Evolutionary conservation across 2,113 vertebrate species (phyloP).

Genomic region (Sinocyclocheilus anshuiensis): DNA sequence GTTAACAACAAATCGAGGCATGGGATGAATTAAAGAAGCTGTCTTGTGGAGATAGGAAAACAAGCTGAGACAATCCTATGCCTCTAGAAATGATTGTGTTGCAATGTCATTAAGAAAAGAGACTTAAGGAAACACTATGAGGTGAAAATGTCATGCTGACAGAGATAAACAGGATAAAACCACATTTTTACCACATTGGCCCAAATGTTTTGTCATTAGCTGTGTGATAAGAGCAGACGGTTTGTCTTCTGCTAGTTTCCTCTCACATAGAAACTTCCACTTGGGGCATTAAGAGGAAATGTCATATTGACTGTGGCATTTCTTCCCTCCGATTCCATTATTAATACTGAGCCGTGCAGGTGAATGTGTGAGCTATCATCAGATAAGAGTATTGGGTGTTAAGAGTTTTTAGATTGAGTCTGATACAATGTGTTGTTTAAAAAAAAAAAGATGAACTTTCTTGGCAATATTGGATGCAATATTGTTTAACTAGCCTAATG

Average conservation of each 20-base stretch:
- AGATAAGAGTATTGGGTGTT: constrained; percentile 45
- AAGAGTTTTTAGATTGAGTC: constrained; percentile 29
- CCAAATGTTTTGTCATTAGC: constrained; percentile 46
- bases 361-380: constrained; percentile 33
- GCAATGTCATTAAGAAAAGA: constrained; percentile 3
- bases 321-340: constrained; percentile 28
- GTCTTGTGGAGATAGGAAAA: constrained; percentile 11
- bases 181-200: constrained; percentile 19
- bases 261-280: constrained; percentile 13
- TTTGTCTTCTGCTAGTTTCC: constrained; percentile 15
- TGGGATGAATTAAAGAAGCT: background rate
- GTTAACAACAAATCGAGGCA: constrained; percentile 20
- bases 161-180: constrained; percentile 17
- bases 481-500: constrained; percentile 16
- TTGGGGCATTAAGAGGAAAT: constrained; percentile 34
- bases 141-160: constrained; percentile 17
- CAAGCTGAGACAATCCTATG: background rate
- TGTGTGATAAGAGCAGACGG: constrained; percentile 40
- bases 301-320: constrained; percentile 50
- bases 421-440: constrained; percentile 28
- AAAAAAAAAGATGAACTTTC: constrained; percentile 23
- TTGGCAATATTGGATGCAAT: background rate
- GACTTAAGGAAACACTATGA: background rate
- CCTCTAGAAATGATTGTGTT: background rate
- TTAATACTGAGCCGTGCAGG: constrained; percentile 23